These are phyloP conservation scores for Capitulum mitella DNA, from an alignment of 2,888 invertebrate species.

Conservation along the genomic window DNA sequence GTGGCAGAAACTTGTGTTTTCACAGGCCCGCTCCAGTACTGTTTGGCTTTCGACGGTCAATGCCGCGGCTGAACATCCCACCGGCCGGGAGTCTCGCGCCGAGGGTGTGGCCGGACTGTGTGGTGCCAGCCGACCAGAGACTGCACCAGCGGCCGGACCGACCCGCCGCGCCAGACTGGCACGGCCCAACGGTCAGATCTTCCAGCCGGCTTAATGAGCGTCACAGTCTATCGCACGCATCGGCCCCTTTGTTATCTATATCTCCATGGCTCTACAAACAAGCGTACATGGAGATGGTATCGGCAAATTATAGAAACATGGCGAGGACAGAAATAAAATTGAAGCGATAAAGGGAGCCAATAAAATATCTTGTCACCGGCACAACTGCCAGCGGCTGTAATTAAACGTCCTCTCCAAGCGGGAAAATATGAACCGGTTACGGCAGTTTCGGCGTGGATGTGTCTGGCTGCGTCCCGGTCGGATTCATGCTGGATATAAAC, in stretches of 20 bases:
- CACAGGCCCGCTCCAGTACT: too few relatives aligned
- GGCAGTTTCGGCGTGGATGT: background rate
- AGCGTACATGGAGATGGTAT: background rate
- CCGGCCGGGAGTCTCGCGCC: too few relatives aligned
- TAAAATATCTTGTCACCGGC: slow-evolving; percentile 6
- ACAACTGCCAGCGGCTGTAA: background rate
- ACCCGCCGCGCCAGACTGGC: too few relatives aligned
- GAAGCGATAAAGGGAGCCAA: background rate
- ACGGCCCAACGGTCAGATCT: too few relatives aligned
- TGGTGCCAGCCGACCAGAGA: too few relatives aligned
- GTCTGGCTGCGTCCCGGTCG: too few relatives aligned
- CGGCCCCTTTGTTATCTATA: background rate
- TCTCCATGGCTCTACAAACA: background rate
- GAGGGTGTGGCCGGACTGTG: too few relatives aligned
- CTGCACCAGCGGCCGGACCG: too few relatives aligned
- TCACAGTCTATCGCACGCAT: background rate
- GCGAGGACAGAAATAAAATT: background rate
- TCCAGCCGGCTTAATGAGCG: background rate
- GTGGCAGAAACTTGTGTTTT: too few relatives aligned
- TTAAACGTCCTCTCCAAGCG: background rate
- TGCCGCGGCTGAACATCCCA: too few relatives aligned
- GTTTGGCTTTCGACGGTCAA: too few relatives aligned
- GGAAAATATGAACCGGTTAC: background rate
- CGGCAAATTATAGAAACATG: slow-evolving; percentile 1
- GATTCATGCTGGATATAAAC: background rate